Percentiles rank a stretch among this genome's conserved stretches.
These are phyloP conservation scores for Sebastes matsubarae DNA, from an alignment of 2,797 vertebrate species.

Conservation along the genomic window DNA sequence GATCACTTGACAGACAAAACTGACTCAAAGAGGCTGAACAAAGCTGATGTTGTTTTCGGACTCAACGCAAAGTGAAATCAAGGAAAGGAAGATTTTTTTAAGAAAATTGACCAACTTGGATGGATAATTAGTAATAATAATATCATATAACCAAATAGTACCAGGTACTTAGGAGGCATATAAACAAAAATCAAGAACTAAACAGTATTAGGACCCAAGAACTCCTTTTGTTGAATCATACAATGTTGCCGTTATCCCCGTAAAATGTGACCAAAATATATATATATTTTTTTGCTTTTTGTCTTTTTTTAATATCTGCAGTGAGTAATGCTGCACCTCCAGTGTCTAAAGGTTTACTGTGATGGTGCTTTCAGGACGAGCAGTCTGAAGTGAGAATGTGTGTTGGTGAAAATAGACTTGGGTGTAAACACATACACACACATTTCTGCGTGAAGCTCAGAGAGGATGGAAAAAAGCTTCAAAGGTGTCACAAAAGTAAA, in stretches of 20 bases:
- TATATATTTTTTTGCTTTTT: not conserved
- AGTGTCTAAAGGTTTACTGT: not conserved
- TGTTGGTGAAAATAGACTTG: conserved; percentile 47
- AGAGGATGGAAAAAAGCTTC: conserved; percentile 28
- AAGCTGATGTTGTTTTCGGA: not conserved
- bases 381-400: conserved; percentile 44
- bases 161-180: not conserved
- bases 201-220: not conserved
- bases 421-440: conserved; percentile 22
- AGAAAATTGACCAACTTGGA: not conserved
- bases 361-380: conserved; percentile 27
- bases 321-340: not conserved
- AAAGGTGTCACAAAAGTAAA: conserved; percentile 36
- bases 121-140: not conserved
- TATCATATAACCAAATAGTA: not conserved
- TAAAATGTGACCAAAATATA: not conserved
- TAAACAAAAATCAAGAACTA: not conserved
- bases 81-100: not conserved
- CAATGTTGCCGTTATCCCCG: not conserved
- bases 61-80: not conserved
- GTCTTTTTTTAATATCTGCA: not conserved
- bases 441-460: not conserved
- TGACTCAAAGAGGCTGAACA: not conserved
- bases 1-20: too few relatives aligned
- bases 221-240: not conserved